phyloP scores from a whole-genome alignment of 2,888 invertebrate species.

The Rhogogaster chlorosoma region DNA sequence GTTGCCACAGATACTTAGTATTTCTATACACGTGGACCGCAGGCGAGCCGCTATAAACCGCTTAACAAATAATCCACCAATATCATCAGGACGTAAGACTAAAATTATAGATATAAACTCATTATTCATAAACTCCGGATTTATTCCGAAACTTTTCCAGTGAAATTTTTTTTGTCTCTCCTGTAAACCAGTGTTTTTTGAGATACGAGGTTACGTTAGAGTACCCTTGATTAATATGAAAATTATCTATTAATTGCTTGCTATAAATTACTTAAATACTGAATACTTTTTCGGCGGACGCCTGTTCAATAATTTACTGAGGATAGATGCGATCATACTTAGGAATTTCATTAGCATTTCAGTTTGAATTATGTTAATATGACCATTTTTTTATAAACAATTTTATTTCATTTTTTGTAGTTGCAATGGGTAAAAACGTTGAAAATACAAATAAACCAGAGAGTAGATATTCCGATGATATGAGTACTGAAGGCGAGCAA shows the following conservation, averaged over 20 bases:
- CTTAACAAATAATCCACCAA: no score
- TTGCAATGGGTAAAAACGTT: neutral
- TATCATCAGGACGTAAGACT: no score
- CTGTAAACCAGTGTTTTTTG: no score
- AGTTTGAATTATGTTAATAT: neutral
- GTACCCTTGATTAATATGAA: no score
- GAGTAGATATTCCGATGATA: neutral
- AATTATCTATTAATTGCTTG: neutral
- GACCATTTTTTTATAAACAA: neutral
- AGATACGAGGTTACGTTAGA: no score
- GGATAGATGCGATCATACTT: neutral
- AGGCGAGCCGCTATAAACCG: no score
- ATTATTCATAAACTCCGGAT: no score
- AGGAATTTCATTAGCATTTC: neutral
- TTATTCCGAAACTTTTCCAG: no score
- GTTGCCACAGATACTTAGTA: no score
- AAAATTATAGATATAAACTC: no score
- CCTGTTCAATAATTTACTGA: neutral
- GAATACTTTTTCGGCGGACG: neutral
- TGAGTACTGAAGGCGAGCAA: neutral
- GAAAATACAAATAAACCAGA: neutral
- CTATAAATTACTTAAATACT: neutral
- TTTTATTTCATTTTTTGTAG: neutral
- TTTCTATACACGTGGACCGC: no score
- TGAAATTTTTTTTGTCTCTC: no score